A percentile compares a stretch with the other conserved stretches of the same genome.
phyloP scores from a whole-genome alignment of 2,888 invertebrate species.

The Bellardia bayeri region DNA sequence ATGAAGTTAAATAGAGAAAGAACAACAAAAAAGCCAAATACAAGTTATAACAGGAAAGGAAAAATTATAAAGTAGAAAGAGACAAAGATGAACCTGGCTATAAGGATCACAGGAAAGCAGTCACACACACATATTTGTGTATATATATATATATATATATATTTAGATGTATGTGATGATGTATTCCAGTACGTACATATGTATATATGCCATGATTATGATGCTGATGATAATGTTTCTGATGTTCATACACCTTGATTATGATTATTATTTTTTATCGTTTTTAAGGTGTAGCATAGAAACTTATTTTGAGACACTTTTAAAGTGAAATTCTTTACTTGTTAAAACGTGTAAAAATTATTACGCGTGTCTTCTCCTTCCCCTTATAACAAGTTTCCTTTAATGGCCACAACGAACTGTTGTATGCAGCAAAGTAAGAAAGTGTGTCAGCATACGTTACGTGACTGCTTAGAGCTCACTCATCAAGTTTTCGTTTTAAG shows the following conservation, averaged over 20 bases:
- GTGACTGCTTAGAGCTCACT: slow-evolving; percentile 76
- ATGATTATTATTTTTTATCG: slow-evolving; percentile 18
- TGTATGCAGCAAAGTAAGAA: slow-evolving; percentile 77
- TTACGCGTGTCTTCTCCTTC: slow-evolving; percentile 9
- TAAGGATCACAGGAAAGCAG: not conserved
- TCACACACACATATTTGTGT: not conserved
- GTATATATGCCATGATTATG: slow-evolving; percentile 26
- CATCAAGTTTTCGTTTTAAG: slow-evolving; percentile 19
- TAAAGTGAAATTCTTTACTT: slow-evolving; percentile 59
- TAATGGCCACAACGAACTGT: slow-evolving; percentile 54
- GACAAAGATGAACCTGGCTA: slow-evolving; percentile 37
- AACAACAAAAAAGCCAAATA: not conserved
- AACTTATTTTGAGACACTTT: slow-evolving; percentile 46
- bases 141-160: not conserved
- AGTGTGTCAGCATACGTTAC: slow-evolving; percentile 80
- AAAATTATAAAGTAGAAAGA: slow-evolving; percentile 16
- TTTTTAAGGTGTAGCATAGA: slow-evolving; percentile 35
- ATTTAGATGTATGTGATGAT: not conserved
- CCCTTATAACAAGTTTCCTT: slow-evolving; percentile 36
- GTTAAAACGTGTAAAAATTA: slow-evolving; percentile 62
- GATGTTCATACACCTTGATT: slow-evolving; percentile 45
- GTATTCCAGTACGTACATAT: slow-evolving; percentile 19
- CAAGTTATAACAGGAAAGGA: slow-evolving; percentile 15
- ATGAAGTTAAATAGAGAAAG: slow-evolving; percentile 77
- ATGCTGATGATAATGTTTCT: slow-evolving; percentile 29